Percentiles rank a stretch among this genome's conserved stretches.
Evolutionary conservation across 2,113 vertebrate species (phyloP).

Genomic region (Callipepla californica): DNA sequence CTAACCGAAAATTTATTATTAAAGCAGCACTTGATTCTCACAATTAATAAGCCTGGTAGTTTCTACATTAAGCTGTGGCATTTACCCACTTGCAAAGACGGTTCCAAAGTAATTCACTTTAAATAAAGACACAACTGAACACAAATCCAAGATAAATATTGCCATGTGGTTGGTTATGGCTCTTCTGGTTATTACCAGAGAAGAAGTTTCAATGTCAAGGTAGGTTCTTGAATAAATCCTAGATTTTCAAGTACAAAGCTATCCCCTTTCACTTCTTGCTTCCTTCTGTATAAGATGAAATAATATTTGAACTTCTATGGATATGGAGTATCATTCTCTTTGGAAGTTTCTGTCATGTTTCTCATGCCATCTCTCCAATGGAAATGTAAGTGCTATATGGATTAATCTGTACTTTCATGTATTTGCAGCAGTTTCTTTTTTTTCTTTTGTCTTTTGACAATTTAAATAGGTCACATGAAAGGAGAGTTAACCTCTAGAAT

Average conservation of each 20-base stretch:
- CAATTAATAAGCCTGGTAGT: fast-evolving
- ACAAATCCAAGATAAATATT: neutral
- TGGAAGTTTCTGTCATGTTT: neutral
- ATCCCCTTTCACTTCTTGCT: neutral
- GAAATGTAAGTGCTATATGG: neutral
- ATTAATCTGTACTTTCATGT: neutral
- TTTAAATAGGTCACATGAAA: neutral
- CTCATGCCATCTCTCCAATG: neutral
- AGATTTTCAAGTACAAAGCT: neutral
- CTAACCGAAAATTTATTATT: fast-evolving
- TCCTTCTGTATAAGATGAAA: neutral
- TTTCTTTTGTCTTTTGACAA: neutral
- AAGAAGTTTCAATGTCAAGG: neutral
- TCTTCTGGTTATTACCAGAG: neutral
- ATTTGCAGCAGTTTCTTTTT: neutral
- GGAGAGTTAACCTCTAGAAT: neutral
- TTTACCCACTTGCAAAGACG: neutral
- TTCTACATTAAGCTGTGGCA: neutral
- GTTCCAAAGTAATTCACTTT: neutral
- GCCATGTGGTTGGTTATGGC: neutral
- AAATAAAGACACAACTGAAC: neutral
- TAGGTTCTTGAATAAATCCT: neutral
- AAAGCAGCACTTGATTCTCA: fast-evolving
- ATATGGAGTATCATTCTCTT: neutral
- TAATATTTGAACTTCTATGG: neutral